Evolutionary conservation across 2,113 vertebrate genomes (phyloP).

Genomic region (Oryctolagus cuniculus): mOryCun1.1 NC_091453.1:110080001-110080500

Average conservation of each 20-base stretch:
- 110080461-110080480: not conserved
- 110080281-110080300: conserved; percentile 49
- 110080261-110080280: not conserved
- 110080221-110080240: not conserved
- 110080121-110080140: conserved; percentile 26
- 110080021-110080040: conserved; percentile 8
- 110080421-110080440: conserved; percentile 1
- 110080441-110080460: not conserved
- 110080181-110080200: not conserved
- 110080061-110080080: not conserved
- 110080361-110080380: conserved; percentile 39
- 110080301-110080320: not conserved
- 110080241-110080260: not conserved
- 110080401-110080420: conserved; percentile 16
- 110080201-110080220: not conserved
- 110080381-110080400: not conserved
- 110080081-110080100: conserved; percentile 18
- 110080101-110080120: conserved; percentile 29
- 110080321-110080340: not conserved
- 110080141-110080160: not conserved
- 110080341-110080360: conserved; percentile 50
- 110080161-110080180: not conserved
- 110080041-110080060: not conserved
- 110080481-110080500: not conserved
- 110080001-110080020: not conserved